Base-by-base conservation (phyloP, 2,113 vertebrate species). In the Charina bottae region DNA sequence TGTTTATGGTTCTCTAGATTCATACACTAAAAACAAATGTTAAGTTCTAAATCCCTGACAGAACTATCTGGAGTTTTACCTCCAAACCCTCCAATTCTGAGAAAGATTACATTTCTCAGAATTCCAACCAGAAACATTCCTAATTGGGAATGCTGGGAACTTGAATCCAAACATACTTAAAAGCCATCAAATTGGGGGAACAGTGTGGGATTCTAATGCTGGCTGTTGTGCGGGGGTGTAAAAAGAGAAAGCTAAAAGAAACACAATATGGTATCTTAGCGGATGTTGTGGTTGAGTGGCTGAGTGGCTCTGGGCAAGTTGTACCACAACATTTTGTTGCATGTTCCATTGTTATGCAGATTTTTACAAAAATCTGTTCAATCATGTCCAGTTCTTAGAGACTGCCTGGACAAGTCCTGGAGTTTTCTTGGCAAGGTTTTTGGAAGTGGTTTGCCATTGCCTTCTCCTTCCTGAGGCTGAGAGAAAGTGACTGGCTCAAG, bases 1-100 rank as follows among this genome's bases (percentile, higher is more conserved):
- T 89, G 94, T 94, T 92, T 92, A 92, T 94, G 55, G 62, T 85
- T 59, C 37, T 59, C 33, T 59, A 26, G 72, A 90, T 59, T 59
- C 78, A 59, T 60, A 17, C 89, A 59, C 21, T 87, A 1, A 49
- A 58, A 64, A 11, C 68, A 54, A 91, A 37, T 0, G 0, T 87
- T 28, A 26, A 90, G 90, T 59, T 85, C 60, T 56, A 54, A 83
- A 83, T 19, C 46, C 24, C 26, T 17, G 6, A 62, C 58, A 62
- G 17, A 88, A 33, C 68, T 78, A 9, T 37, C 68, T 78, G 68
- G 17, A 78, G 2, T 84, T 54, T 12, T 28, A 19, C 3, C 2
- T n/a, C 15, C 37, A 85, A 84, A 84, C 1, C 7, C 1, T n/a
- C n/a, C n/a, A n/a, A n/a, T n/a, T n/a, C 42, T 42, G 42, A 42